Conservation (phyloP, 2,888 invertebrate genomes). For the Cyaniris semiargus region DNA sequence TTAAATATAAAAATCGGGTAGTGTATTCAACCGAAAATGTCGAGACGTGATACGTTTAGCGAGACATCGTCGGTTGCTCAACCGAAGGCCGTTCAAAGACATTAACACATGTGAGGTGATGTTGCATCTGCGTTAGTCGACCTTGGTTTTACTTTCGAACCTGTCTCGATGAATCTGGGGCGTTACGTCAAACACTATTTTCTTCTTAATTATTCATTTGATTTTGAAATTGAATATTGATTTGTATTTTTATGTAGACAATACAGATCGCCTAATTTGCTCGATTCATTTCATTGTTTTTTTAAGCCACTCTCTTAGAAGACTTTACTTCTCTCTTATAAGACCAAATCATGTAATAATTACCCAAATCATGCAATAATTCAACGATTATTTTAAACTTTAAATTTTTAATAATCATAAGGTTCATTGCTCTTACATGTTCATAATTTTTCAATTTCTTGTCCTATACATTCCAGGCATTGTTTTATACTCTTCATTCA, state of each 20-base stretch:
- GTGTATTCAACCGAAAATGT: not conserved
- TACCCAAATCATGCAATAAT: too few species aligned
- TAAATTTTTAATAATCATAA: too few species aligned
- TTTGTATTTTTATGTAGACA: not conserved
- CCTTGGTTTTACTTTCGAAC: slow-evolving; percentile 68
- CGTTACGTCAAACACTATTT: slow-evolving; percentile 26
- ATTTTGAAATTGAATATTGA: slow-evolving; percentile 7
- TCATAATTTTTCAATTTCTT: too few species aligned
- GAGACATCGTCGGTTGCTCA: slow-evolving; percentile 46
- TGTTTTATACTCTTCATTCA: not conserved
- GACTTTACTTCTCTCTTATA: too few species aligned
- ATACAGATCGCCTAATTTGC: too few species aligned
- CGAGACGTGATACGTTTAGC: slow-evolving; percentile 38
- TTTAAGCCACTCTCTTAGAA: too few species aligned
- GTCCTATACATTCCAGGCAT: not conserved
- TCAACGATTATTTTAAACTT: too few species aligned
- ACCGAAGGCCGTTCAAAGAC: slow-evolving; percentile 47
- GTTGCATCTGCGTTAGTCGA: slow-evolving; percentile 47
- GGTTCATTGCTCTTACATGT: too few species aligned
- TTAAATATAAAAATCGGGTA: not conserved
- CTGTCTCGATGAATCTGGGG: slow-evolving; percentile 40
- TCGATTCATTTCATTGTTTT: too few species aligned
- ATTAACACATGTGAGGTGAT: slow-evolving; percentile 46
- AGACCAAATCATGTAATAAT: too few species aligned
- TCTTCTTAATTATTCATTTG: slow-evolving; percentile 29